A percentile compares a stretch with the other conserved stretches of the same genome.
These are phyloP conservation scores for Empidonax alnorum DNA, from an alignment of 2,113 vertebrate genomes.

Conservation along the genomic window DNA sequence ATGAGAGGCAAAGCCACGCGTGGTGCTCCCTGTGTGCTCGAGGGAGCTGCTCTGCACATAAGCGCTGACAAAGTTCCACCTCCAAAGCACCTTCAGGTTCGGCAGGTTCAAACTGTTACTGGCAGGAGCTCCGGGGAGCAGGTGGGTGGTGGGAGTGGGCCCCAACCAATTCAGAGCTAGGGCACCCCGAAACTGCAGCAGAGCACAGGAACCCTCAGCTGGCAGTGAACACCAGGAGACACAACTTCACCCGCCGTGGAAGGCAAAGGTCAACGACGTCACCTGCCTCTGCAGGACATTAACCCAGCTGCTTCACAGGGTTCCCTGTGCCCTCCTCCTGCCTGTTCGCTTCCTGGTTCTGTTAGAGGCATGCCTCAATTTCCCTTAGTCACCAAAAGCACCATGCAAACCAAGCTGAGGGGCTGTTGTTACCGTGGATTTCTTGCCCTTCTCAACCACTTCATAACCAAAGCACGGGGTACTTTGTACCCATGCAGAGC, in stretches of 20 bases:
- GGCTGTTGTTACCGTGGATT: neutral
- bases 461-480: rapidly evolving
- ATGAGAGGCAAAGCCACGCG: rapidly evolving
- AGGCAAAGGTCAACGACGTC: neutral
- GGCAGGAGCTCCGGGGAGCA: neutral
- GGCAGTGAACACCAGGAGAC: neutral
- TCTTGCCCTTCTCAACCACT: neutral
- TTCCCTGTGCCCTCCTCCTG: rapidly evolving
- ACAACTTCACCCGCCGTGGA: rapidly evolving
- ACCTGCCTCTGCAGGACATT: neutral
- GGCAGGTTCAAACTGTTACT: neutral
- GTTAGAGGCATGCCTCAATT: rapidly evolving
- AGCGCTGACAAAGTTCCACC: neutral
- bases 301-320: neutral
- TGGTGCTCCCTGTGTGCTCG: rapidly evolving
- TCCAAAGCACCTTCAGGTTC: neutral
- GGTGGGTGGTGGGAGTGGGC: neutral
- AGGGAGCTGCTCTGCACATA: neutral
- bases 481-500: neutral
- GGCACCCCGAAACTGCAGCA: rapidly evolving
- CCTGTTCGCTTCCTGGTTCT: neutral
- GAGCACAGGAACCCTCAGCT: neutral
- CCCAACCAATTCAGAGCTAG: rapidly evolving
- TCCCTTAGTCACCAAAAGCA: neutral
- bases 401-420: rapidly evolving